Evolutionary conservation across 2,797 vertebrate species (phyloP), one percentile per base, ranked within the genome.

Genomic region (Typhlichthys subterraneus): DNA sequence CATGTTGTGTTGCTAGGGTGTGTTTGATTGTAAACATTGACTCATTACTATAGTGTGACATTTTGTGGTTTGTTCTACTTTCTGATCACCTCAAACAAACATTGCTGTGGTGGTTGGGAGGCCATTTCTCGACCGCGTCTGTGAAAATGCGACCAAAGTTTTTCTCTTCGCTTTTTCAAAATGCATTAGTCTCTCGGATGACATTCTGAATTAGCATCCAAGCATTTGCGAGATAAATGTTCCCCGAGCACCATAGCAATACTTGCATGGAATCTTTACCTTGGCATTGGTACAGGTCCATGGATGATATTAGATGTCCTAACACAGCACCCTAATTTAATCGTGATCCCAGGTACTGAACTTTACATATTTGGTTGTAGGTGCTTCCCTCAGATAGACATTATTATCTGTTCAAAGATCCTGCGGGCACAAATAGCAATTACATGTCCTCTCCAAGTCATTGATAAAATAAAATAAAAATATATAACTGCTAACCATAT

Each of bases 311-410:
- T 75, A 68, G 79, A 82, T 68, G 67, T 68, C 74, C 75, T 80
- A 75, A 76, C 80, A 67, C 75, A 78, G 82, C 10, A 29, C 17
- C 45, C 67, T 85, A 87, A 87, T 82, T 81, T 70, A 89, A 87
- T 83, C 79, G 84, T 76, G 68, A 70, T 79, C 65, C 58, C 69
- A 79, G 75, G 76, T 87, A 87, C 89, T 87, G 79, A 82, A 89
- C 85, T 89, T 74, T 83, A 76, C 81, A 86, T 79, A 66, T 87
- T 81, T 58, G 67, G 75, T 80, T 62, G 10, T 66, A 80, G 69
- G 76, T 75, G 19, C 29, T 48, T 66, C 52, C 55, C 63, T 71
- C 69, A 83, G 82, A 80, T 75, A 80, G 75, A 80, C 72, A 60
- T 68, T 79, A 77, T 81, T 76, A 85, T 87, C 80, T 71, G 62